Evolutionary conservation across 2,888 invertebrate species (phyloP), one percentile per base, ranked within the genome.

Genomic region (Eupithecia inturbata): DNA sequence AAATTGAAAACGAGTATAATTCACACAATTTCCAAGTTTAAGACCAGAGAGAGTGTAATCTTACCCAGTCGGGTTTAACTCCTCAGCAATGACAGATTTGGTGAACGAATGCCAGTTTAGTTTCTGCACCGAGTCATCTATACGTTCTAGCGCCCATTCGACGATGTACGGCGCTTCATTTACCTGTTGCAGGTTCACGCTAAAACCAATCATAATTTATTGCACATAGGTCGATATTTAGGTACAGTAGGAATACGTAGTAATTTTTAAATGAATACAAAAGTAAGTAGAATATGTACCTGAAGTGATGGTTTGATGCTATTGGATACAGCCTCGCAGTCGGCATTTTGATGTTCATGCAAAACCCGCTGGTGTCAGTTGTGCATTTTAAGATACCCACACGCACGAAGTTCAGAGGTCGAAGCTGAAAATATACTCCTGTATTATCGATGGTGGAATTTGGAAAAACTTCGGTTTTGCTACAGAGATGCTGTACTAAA

Each of bases 101-200:
- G 85, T 81, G 82, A 93, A 94, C 0, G 84, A 80, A 12, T 89
- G 82, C 92, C 91, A 91, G 81, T 84, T 88, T 36, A 92, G 85
- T 68, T 88, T 89, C 16, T 82, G 80, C n/a, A 91, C 85, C 0
- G 90, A 88, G 70, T 91, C 91, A 73, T 89, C 91, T 5, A 93
- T 85, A 68, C 85, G 85, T 6, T 86, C 87, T 7, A 94, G 80
- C 4, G 89, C 91, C 93, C 94, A 94, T 72, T 93, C 93, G 73
- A 91, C 72, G 12, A 94, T 92, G 82, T 91, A 90, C 1, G 91
- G 90, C 6, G 93, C 91, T 71, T 91, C 85, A 0, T 86, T 82
- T 3, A 92, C 70, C 14, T 91, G 87, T 33, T 91, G 88, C 1
- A 94, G 80, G 70, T 84, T 91, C 0, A 89, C 84, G 39, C 93